Conservation (phyloP, 2,113 vertebrate species). For the Hiodon tergisus region DNA sequence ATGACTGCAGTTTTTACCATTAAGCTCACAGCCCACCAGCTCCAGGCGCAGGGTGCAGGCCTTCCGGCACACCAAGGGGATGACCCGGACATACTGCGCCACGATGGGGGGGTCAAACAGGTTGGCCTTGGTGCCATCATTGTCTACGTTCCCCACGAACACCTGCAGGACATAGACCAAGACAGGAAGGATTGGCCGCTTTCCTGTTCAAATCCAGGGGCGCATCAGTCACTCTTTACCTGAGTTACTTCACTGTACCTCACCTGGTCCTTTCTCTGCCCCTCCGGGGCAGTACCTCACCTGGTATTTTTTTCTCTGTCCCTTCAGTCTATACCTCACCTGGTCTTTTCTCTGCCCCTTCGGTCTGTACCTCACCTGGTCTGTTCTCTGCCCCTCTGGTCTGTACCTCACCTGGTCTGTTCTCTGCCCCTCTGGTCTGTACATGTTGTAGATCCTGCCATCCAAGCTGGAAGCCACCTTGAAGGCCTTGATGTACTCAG, state of each 20-base stretch:
- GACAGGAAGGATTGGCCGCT: neutral
- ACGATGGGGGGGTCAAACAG: slow-evolving; percentile 76
- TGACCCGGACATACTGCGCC: slow-evolving; percentile 76
- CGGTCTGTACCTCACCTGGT: neutral
- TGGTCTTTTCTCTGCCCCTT: slow-evolving; percentile 56
- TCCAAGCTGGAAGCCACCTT: slow-evolving; percentile 81
- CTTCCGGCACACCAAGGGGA: slow-evolving; percentile 70
- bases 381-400: neutral
- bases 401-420: too few species aligned
- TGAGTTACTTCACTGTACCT: neutral
- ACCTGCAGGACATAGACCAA: slow-evolving; percentile 52
- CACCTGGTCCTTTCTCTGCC: slow-evolving; percentile 3
- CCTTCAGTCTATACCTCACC: slow-evolving; percentile 50
- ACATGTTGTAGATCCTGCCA: slow-evolving; percentile 67
- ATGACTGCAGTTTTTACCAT: slow-evolving; percentile 65
- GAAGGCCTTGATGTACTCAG: slow-evolving; percentile 78
- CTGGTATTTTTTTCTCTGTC: too few species aligned
- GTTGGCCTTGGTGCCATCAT: slow-evolving; percentile 69
- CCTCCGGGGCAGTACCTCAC: neutral
- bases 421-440: slow-evolving; percentile 36
- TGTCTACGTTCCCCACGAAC: slow-evolving; percentile 79
- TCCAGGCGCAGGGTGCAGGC: slow-evolving; percentile 90
- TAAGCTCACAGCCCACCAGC: slow-evolving; percentile 89
- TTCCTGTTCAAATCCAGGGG: neutral
- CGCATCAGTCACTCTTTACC: neutral